Base-by-base conservation (phyloP, 2,113 vertebrate species). In the Oophaga pumilio region DNA sequence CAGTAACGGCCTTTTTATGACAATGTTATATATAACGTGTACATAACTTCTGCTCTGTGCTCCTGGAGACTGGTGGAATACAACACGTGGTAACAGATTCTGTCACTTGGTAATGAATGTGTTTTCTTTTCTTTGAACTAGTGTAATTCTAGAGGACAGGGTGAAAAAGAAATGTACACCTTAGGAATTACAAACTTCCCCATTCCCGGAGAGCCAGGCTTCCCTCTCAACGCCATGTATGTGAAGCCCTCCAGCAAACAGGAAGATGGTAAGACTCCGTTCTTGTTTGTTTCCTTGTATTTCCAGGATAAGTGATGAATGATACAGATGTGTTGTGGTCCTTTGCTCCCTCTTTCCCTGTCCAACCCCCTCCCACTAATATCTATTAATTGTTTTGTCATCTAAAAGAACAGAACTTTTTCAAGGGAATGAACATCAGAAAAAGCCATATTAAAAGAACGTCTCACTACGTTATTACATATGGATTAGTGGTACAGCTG, bases 161-260 rank as follows among this genome's bases (percentile, higher is more conserved):
- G 98, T 50, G 98, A 99, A 91, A 99, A 99, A 89, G 98, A 99
- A 90, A 99, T 99, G 98, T 99, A 99, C 92, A 99, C 98, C 0
- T 92, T 99, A 53, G 98, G 98, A 83, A 99, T 99, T 91, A 98
- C 98, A 3, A 98, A 97, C 91, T 99, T 99, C 73, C 98, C 98
- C n/a, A 99, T 99, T 86, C 98, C 98, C 0, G 98, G 98, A 91
- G 98, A 99, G 83, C 97, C 98, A 2, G 98, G 98, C n/a, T 99
- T 99, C 85, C 98, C 98, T 0, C 97, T 99, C 2, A 99, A 99
- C 0, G 98, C 97, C 50, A 98, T 99, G 95, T 99, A 99, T 0
- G 94, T 95, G 90, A 96, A 94, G 85, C 95, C 95, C 90, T 91
- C 90, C 68, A 96, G 91, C 91, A 96, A 95, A 86, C 95, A 96